These are phyloP conservation scores for Caerostris darwini DNA, from an alignment of 1,140 invertebrate genomes.

Conservation along the genomic window DNA sequence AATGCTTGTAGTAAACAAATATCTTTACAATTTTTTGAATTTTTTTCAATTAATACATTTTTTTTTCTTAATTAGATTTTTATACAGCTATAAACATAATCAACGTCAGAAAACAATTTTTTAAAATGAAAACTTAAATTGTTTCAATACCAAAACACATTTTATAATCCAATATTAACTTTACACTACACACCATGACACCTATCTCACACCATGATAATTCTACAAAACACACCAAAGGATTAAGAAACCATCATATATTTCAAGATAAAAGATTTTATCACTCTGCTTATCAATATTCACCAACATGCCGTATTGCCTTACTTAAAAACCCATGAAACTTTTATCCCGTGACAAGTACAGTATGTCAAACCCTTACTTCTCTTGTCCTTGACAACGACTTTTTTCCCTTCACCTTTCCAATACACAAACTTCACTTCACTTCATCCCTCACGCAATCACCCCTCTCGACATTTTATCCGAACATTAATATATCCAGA, in stretches of 20 bases:
- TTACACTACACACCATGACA: too few species aligned
- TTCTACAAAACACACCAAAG: background rate
- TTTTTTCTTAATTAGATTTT: too few species aligned
- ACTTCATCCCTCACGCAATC: slow-evolving; percentile 5
- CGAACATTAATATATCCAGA: slow-evolving; percentile 28
- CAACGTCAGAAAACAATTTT: too few species aligned
- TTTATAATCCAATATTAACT: background rate
- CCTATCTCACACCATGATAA: background rate
- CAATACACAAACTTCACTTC: background rate
- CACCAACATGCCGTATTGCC: background rate
- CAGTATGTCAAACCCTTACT: background rate
- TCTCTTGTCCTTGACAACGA: background rate
- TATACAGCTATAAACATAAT: too few species aligned
- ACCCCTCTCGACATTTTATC: background rate
- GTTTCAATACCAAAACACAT: too few species aligned
- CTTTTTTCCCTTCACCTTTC: background rate
- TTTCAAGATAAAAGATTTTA: background rate
- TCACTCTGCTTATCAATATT: background rate
- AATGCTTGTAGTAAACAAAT: too few species aligned
- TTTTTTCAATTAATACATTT: too few species aligned
- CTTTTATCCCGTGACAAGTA: background rate
- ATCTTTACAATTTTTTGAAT: too few species aligned
- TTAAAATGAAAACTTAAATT: too few species aligned
- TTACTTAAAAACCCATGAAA: background rate
- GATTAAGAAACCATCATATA: background rate